phyloP scores from a whole-genome alignment of 2,797 vertebrate genomes.

The Phaenicophaeus curvirostris region DNA sequence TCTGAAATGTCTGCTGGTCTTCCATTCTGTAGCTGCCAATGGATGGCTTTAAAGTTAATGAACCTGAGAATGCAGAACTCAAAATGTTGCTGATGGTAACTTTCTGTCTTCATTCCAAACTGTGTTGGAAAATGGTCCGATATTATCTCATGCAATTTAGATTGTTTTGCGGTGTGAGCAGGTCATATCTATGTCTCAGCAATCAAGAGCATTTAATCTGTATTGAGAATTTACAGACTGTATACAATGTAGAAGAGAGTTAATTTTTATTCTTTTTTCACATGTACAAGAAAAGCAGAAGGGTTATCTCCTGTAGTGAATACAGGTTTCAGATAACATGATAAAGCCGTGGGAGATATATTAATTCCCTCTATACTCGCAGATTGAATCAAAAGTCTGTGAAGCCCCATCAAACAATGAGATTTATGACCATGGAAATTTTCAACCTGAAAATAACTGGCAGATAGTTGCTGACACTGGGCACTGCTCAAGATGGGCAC shows the following conservation, averaged over 20 bases:
- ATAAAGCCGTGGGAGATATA: neutral
- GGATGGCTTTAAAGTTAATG: constrained; percentile 30
- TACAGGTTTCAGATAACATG: neutral
- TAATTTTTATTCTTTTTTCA: neutral
- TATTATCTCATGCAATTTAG: neutral
- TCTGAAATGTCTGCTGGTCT: neutral
- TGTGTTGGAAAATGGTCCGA: neutral
- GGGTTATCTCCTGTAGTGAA: neutral
- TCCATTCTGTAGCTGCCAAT: constrained; percentile 25
- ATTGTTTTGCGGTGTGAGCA: constrained; percentile 1
- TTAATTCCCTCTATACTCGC: neutral
- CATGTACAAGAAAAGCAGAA: neutral
- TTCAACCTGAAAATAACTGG: neutral
- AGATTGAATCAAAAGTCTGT: neutral
- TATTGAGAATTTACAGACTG: neutral
- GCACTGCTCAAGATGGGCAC: neutral
- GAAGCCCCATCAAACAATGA: neutral
- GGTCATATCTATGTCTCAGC: neutral
- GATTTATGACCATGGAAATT: neutral
- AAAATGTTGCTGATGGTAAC: constrained; percentile 5
- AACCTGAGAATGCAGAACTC: neutral
- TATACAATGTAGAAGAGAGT: neutral
- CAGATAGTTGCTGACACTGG: neutral
- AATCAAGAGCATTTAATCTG: neutral
- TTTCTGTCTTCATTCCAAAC: constrained; percentile 38